Evolutionary conservation across 2,113 vertebrate genomes (phyloP), one percentile per base, ranked within the genome.

Genomic region (Notothenia coriiceps): DNA sequence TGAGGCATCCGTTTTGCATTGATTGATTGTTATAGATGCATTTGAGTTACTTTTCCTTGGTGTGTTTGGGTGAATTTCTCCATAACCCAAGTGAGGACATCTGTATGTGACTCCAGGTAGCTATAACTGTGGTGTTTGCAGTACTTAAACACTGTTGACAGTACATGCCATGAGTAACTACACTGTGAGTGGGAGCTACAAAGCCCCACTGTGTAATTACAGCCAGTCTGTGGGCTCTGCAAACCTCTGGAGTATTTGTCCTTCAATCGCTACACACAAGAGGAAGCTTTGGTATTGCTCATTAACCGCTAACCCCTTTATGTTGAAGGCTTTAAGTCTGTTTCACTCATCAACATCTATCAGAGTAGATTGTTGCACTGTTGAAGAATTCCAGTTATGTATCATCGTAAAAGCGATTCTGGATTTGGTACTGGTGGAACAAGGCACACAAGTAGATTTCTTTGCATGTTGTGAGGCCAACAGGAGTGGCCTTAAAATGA

Each of bases 181-280:
- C 17, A 2, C 52, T 25, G 61, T 40, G 74, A 68, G 72, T 60
- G 63, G 69, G 66, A 56, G 62, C 65, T 78, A 29, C 76, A 77
- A 55, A 56, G 68, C 66, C 18, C 67, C 7, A 59, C 77, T 62
- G 60, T 85, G 79, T 88, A 57, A 83, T 57, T 81, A 82, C 79
- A 79, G 47, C 71, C 47, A 14, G 44, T 79, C 64, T 80, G 68
- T n/a, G 65, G 59, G 33, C 79, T 73, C 54, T 70, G 88, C 75
- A 75, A 83, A 79, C 79, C 69, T 82, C 76, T 74, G 33, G 44
- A 83, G 81, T n/a, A 59, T 84, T 84, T 87, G 82, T 81, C 54
- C 52, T 63, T 20, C 60, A 55, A 80, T 82, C 69, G 44, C 18
- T 14, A 33, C 60, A 52, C 69, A 29, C 65, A 35, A 54, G 55